Evolutionary conservation across 2,113 vertebrate genomes (phyloP).

Genomic region (Alligator mississippiensis): DNA sequence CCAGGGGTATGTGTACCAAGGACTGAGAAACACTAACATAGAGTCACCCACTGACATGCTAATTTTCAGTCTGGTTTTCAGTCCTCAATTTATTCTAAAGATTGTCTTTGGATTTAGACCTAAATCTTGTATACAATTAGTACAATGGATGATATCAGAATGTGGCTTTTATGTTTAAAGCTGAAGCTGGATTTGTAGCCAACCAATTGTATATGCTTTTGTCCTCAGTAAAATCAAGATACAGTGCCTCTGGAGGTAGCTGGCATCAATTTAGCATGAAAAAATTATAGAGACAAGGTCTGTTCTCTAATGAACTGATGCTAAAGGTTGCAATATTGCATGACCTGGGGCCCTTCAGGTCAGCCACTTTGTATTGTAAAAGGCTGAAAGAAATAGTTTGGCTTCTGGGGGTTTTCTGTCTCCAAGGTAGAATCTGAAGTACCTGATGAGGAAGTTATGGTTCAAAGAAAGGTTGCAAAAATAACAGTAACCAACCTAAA

Average conservation of each 20-base stretch:
- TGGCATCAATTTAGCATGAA: conserved; percentile 39
- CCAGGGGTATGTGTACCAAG: too few species aligned
- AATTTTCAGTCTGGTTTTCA: neutral
- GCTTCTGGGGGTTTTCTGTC: conserved; percentile 69
- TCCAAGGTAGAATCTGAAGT: conserved; percentile 77
- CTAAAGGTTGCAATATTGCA: conserved; percentile 37
- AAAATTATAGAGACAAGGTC: conserved; percentile 40
- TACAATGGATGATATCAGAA: neutral
- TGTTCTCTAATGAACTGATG: conserved; percentile 51
- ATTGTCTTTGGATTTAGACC: neutral
- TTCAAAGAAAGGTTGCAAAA: conserved; percentile 85
- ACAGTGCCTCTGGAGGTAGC: conserved; percentile 33
- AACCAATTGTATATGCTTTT: neutral
- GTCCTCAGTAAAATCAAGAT: conserved; percentile 45
- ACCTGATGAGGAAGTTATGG: conserved; percentile 82
- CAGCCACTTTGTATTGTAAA: conserved; percentile 67
- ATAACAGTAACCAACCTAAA: conserved; percentile 79
- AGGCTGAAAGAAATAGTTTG: conserved; percentile 62
- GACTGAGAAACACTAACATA: neutral
- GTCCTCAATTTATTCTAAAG: neutral
- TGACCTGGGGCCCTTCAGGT: neutral
- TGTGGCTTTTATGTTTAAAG: conserved; percentile 26
- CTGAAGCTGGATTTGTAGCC: neutral
- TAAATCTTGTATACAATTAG: neutral
- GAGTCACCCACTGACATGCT: neutral